phyloP scores from a whole-genome alignment of 2,113 vertebrate species.

The Epinephelus lanceolatus region DNA sequence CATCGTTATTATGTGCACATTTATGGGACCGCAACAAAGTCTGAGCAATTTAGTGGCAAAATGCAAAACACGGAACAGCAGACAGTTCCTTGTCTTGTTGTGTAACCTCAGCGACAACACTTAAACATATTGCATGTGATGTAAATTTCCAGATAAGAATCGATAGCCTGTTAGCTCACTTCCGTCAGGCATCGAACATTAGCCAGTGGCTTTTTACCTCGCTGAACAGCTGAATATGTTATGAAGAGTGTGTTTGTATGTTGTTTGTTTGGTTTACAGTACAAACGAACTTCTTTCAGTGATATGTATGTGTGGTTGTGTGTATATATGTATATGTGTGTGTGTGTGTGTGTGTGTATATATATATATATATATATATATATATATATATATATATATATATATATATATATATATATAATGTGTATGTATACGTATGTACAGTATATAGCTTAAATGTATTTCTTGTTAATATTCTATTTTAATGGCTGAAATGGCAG shows the following conservation, averaged over 20 bases:
- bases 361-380: too few relatives aligned
- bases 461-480: too few relatives aligned
- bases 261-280: not conserved
- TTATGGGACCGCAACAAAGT: not conserved
- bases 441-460: too few relatives aligned
- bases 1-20: not conserved
- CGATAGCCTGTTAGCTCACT: slow-evolving; percentile 39
- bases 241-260: not conserved
- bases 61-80: accelerated
- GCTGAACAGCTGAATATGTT: not conserved
- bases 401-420: too few relatives aligned
- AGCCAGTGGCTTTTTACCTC: not conserved
- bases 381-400: too few relatives aligned
- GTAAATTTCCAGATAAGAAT: not conserved
- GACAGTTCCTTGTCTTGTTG: accelerated
- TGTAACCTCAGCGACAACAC: not conserved
- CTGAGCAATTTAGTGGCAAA: too few relatives aligned
- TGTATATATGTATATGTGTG: too few relatives aligned
- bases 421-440: too few relatives aligned
- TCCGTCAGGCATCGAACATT: not conserved
- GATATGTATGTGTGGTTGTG: too few relatives aligned
- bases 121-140: not conserved
- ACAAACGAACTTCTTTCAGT: not conserved
- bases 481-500: too few relatives aligned
- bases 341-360: too few relatives aligned